Evolutionary conservation across 1,140 invertebrate genomes (phyloP).

Genomic region (Drosophila jambulina): DNA sequence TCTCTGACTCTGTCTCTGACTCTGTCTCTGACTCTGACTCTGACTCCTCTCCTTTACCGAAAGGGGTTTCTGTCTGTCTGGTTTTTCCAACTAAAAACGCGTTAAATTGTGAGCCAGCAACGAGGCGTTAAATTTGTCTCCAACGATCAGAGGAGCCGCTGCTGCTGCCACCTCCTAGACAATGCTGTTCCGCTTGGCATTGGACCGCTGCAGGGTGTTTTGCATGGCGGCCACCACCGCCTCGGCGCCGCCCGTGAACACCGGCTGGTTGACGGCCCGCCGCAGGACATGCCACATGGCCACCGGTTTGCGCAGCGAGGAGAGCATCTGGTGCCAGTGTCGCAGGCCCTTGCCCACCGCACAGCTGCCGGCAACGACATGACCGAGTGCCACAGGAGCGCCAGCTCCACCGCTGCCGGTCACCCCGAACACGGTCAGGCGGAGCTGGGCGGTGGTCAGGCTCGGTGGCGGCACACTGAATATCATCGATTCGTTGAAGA

Average conservation of each 20-base stretch:
- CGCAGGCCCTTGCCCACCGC: constrained; percentile 89
- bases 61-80: background rate
- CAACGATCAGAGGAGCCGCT: constrained; percentile 13
- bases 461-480: constrained; percentile 90
- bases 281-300: constrained; percentile 94
- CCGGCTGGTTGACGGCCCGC: constrained; percentile 75
- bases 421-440: constrained; percentile 90
- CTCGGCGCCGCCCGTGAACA: constrained; percentile 78
- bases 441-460: constrained; percentile 89
- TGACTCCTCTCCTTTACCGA: background rate
- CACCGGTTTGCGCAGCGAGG: constrained; percentile 91
- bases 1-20: background rate
- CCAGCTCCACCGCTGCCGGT: constrained; percentile 86
- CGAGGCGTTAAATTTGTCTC: constrained; percentile 17
- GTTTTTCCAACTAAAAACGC: constrained; percentile 33
- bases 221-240: constrained; percentile 81
- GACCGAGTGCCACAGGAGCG: constrained; percentile 87
- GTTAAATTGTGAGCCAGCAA: constrained; percentile 7
- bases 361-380: constrained; percentile 90
- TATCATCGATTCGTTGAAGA: constrained; percentile 93
- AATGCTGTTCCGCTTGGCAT: constrained; percentile 79
- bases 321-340: constrained; percentile 94
- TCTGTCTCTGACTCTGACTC: too few species aligned
- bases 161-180: constrained; percentile 18
- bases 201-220: constrained; percentile 65